A percentile compares a stretch with the other conserved stretches of the same genome.
Conservation (phyloP, 2,888 invertebrate species). For the Autographa pulchrina region DNA sequence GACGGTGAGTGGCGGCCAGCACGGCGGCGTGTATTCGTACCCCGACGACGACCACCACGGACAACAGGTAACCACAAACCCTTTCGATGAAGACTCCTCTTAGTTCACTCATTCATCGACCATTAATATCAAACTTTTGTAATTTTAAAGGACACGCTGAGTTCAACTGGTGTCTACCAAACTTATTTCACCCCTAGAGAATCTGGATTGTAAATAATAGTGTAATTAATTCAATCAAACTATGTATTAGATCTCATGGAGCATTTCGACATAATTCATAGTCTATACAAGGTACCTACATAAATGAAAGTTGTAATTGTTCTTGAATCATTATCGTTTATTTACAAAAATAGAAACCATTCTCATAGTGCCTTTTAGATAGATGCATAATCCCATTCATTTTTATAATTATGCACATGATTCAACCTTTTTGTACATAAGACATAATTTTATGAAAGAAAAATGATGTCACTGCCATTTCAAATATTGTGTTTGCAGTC, state of each 20-base stretch:
- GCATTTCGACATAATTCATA: conserved; percentile 53
- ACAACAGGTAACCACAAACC: conserved; percentile 82
- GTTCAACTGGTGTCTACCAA: conserved; percentile 66
- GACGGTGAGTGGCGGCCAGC: conserved; percentile 74
- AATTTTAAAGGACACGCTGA: conserved; percentile 71
- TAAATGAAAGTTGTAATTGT: conserved; percentile 53
- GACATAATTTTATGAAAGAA: conserved; percentile 49
- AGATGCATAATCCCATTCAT: conserved; percentile 67
- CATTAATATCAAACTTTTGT: conserved; percentile 65
- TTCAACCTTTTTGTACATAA: conserved; percentile 65
- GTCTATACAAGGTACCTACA: conserved; percentile 28
- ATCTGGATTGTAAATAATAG: conserved; percentile 69
- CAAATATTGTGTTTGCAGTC: conserved; percentile 47
- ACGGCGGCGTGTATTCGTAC: conserved; percentile 77
- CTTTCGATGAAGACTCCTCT: conserved; percentile 81
- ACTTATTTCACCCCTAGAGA: conserved; percentile 71
- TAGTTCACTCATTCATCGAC: conserved; percentile 55
- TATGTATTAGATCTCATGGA: conserved; percentile 69
- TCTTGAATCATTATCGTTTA: conserved; percentile 76
- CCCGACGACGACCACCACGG: conserved; percentile 77
- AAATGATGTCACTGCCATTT: conserved; percentile 57
- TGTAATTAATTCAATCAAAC: conserved; percentile 51
- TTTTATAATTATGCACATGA: conserved; percentile 79
- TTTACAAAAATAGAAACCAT: conserved; percentile 87
- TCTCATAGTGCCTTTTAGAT: conserved; percentile 69